Base-by-base conservation (phyloP, 2,113 vertebrate genomes). In the Peromyscus polionotus region DNA sequence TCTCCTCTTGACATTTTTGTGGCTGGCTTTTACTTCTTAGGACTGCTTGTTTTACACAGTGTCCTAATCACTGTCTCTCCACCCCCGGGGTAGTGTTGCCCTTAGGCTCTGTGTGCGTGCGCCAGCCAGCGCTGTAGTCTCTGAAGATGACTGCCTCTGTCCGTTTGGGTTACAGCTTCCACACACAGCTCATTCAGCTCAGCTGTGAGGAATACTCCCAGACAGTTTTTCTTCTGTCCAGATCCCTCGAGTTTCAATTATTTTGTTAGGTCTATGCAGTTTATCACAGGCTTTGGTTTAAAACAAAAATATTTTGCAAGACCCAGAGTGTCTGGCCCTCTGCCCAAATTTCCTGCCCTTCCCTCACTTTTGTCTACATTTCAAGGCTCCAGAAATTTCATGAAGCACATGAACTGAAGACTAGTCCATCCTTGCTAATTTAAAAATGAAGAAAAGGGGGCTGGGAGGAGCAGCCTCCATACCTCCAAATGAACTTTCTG, bases 351-450 rank as follows among this genome's bases (percentile, higher is more conserved):
- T 1, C 24, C 3, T 20, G 24, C 1, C 76, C 8, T 33, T 19
- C 26, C 11, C 28, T 13, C 20, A 4, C 61, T 86, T 85, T 87
- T 7, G 63, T 36, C 57, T 9, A 1, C 39, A 28, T 83, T 79
- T 68, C 73, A 85, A 83, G 84, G 72, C 51, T 81, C 72, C 51
- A 45, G 89, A 85, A 94, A 96, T 57, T 51, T 77, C 61, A 39
- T 24, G 45, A 73, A 90, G 20, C 31, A 1, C 14, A 19, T 73
- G 45, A 68, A 19, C 14, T n/a, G 61, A 88, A 72, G 33, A 85
- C n/a, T 67, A 51, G 57, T 86, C 45, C 39, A 3, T 85, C 39
- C 92, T 85, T 68, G 67, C 42, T 91, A 57, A 51, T 65, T 96
- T 94, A 88, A 54, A 26, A 70, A 51, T 36, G 20, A 24, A 68